A percentile compares a stretch with the other conserved stretches of the same genome.
Conservation (phyloP, 2,888 invertebrate species). For the Oxyteleia sp. region DNA sequence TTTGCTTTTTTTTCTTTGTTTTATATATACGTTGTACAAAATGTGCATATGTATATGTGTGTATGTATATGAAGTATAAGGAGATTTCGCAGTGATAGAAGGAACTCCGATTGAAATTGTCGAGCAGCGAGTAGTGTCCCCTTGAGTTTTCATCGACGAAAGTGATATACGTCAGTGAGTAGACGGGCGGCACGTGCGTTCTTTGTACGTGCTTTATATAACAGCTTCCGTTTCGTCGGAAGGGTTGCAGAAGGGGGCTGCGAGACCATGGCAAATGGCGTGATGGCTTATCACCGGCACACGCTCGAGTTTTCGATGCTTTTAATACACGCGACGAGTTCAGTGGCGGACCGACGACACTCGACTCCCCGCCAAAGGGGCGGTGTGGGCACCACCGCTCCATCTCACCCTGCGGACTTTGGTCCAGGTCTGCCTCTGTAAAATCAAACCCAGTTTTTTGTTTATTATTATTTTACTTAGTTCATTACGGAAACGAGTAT, state of each 20-base stretch:
- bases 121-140: slow-evolving; percentile 62
- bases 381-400: slow-evolving; percentile 87
- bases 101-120: slow-evolving; percentile 64
- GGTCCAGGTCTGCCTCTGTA: slow-evolving; percentile 89
- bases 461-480: slow-evolving; percentile 11
- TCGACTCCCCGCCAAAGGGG: slow-evolving; percentile 75
- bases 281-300: slow-evolving; percentile 68
- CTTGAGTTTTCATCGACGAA: slow-evolving; percentile 63
- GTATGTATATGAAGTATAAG: slow-evolving; percentile 34
- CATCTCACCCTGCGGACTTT: slow-evolving; percentile 90
- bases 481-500: too few species aligned
- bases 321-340: slow-evolving; percentile 71
- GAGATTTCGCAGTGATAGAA: slow-evolving; percentile 43
- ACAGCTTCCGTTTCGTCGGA: slow-evolving; percentile 62
- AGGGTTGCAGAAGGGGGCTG: slow-evolving; percentile 49
- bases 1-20: slow-evolving; percentile 6
- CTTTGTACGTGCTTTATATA: slow-evolving; percentile 75
- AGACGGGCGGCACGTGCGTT: slow-evolving; percentile 76
- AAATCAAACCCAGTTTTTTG: slow-evolving; percentile 65
- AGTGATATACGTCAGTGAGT: slow-evolving; percentile 68
- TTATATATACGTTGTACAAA: too few species aligned
- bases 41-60: slow-evolving; percentile 38
- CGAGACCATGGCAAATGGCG: slow-evolving; percentile 65
- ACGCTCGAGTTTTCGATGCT: slow-evolving; percentile 65
- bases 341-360: slow-evolving; percentile 69